Evolutionary conservation across 2,888 invertebrate genomes (phyloP), one percentile per base, ranked within the genome.

Genomic region (Idaea dimidiata): DNA sequence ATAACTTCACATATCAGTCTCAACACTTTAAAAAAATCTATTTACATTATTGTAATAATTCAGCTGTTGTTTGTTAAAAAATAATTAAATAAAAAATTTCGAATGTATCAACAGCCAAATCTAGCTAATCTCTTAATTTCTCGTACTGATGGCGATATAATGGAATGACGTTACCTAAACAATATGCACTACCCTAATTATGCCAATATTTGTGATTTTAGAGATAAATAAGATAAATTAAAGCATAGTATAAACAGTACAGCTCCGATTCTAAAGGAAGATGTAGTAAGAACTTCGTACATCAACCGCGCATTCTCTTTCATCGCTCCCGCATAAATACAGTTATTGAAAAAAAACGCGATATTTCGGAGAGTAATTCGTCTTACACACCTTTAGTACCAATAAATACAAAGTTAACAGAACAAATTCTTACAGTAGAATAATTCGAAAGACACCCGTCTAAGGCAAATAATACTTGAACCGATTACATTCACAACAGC

Each of bases 1-100:
- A 90, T 90, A 89, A 89, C 88, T 85, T 91, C 87, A 89, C 80
- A 82, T 89, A 91, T 92, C 91, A 92, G 91, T 92, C 91, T 91
- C 88, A 89, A 88, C 77, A 87, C 88, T 88, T 88, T 88, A 10
- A 43, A 85, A n/a, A 88, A 72, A 84, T 86, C 84, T 91, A 91
- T 91, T 79, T 91, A 91, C 91, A 91, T 80, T 83, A 83, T 81
- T 81, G 86, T 86, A 80, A 81, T 83, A 83, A 86, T 84, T 87
- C 81, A 82, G 83, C 81, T 79, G 79, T 82, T 83, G 80, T 82
- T 78, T 82, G 84, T 80, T 74, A 76, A 76, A 59, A 24, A 77
- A 71, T 74, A 75, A 43, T 43, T 8, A 70, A 68, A 68, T 74
- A 61, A 73, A 72, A 70, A 75, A 73, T 72, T 75, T 73, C 66